phyloP scores from a whole-genome alignment of 2,797 vertebrate genomes.

The Pseudopleuronectes americanus region DNA sequence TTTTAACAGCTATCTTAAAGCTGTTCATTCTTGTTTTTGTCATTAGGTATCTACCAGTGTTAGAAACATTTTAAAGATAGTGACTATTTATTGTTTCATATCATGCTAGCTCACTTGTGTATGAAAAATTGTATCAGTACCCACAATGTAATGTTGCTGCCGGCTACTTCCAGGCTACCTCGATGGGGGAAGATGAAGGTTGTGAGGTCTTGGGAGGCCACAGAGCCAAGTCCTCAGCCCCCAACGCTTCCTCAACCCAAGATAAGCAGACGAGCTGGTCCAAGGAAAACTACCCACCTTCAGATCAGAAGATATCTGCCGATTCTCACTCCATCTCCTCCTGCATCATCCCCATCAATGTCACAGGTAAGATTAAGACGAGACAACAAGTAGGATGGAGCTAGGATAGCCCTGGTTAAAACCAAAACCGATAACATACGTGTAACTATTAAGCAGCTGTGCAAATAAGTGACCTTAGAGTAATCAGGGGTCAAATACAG shows the following conservation, averaged over 20 bases:
- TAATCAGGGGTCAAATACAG: conserved; percentile 25
- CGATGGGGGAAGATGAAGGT: conserved; percentile 87
- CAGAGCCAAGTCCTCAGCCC: conserved; percentile 91
- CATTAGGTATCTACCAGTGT: neutral
- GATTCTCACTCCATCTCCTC: conserved; percentile 95
- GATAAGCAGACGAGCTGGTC: conserved; percentile 98
- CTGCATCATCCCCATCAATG: conserved; percentile 99
- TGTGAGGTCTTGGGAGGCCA: conserved; percentile 87
- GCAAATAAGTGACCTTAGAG: neutral
- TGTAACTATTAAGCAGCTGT: conserved; percentile 3
- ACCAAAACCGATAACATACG: neutral
- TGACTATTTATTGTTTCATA: neutral
- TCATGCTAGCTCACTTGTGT: neutral
- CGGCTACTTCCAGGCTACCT: conserved; percentile 86
- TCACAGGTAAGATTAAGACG: conserved; percentile 88
- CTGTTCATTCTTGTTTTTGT: neutral
- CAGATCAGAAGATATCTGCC: conserved; percentile 91
- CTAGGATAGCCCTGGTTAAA: neutral
- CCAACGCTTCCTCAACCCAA: conserved; percentile 90
- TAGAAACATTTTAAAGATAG: conserved; percentile 9
- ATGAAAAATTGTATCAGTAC: neutral
- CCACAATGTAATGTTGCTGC: neutral
- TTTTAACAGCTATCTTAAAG: conserved; percentile 1
- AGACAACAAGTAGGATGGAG: conserved; percentile 1
- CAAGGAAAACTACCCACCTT: conserved; percentile 93